A percentile compares a stretch with the other conserved stretches of the same genome.
These are phyloP conservation scores for Diachrysia chrysitis DNA, from an alignment of 2,888 invertebrate species.

Conservation along the genomic window DNA sequence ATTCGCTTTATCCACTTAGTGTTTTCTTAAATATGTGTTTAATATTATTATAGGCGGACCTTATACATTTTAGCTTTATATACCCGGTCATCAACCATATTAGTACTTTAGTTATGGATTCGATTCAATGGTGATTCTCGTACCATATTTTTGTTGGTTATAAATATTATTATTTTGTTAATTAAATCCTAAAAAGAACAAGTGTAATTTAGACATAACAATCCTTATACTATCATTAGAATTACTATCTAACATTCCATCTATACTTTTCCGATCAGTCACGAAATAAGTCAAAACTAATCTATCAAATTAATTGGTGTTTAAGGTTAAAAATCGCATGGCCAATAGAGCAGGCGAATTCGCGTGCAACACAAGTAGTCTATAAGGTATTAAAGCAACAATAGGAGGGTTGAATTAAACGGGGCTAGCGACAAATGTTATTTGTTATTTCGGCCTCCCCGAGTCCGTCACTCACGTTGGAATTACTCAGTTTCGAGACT, in stretches of 20 bases:
- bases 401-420: constrained; percentile 58
- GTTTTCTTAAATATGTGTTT: too few relatives aligned
- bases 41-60: too few relatives aligned
- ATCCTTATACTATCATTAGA: background rate
- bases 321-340: constrained; percentile 24
- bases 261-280: constrained; percentile 8
- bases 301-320: background rate
- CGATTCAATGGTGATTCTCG: too few relatives aligned
- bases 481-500: constrained; percentile 43
- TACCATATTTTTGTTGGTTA: too few relatives aligned
- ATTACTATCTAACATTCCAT: constrained; percentile 8
- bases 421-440: constrained; percentile 57
- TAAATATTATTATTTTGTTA: too few relatives aligned
- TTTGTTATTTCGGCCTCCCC: constrained; percentile 54
- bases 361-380: constrained; percentile 23
- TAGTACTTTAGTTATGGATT: too few relatives aligned
- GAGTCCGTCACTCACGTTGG: constrained; percentile 46
- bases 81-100: too few relatives aligned
- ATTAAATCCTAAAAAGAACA: too few relatives aligned
- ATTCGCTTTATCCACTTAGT: too few relatives aligned
- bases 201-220: background rate
- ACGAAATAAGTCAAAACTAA: background rate
- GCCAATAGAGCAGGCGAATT: background rate
- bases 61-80: too few relatives aligned
- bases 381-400: constrained; percentile 51